Evolutionary conservation across 2,797 vertebrate genomes (phyloP).

Genomic region (Propithecus perrieri): DNA sequence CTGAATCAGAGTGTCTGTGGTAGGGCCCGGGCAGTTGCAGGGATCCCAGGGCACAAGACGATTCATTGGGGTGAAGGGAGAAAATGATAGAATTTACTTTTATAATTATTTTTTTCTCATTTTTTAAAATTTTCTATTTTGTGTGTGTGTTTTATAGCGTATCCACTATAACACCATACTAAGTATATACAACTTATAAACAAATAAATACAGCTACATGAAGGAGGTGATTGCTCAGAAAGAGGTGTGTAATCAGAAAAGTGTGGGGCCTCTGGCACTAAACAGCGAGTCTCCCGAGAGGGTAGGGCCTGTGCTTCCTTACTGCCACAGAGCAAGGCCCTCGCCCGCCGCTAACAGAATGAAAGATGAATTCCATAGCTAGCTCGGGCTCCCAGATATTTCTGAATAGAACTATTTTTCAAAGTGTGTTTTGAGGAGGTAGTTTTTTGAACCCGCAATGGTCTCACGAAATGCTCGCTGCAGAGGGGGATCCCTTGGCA

Average conservation of each 20-base stretch:
- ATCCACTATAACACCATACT: background rate
- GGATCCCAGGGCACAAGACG: background rate
- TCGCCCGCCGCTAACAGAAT: background rate
- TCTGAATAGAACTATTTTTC: background rate
- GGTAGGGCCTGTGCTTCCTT: background rate
- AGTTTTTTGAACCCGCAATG: background rate
- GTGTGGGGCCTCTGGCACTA: background rate
- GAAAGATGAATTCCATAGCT: background rate
- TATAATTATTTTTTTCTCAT: background rate
- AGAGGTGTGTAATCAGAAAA: background rate
- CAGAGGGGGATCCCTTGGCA: background rate
- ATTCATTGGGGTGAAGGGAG: background rate
- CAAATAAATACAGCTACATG: background rate
- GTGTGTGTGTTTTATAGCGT: background rate
- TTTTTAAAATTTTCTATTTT: background rate
- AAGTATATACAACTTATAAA: background rate
- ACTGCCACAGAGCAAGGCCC: background rate
- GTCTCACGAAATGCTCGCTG: background rate
- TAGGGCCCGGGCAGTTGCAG: background rate
- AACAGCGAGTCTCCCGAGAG: background rate
- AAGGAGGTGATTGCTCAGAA: background rate
- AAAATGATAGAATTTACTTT: background rate
- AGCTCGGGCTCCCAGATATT: background rate
- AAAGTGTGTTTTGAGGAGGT: background rate
- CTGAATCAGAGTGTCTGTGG: background rate